These are phyloP conservation scores for Morus bassanus DNA, from an alignment of 2,797 vertebrate species.

Conservation along the genomic window DNA sequence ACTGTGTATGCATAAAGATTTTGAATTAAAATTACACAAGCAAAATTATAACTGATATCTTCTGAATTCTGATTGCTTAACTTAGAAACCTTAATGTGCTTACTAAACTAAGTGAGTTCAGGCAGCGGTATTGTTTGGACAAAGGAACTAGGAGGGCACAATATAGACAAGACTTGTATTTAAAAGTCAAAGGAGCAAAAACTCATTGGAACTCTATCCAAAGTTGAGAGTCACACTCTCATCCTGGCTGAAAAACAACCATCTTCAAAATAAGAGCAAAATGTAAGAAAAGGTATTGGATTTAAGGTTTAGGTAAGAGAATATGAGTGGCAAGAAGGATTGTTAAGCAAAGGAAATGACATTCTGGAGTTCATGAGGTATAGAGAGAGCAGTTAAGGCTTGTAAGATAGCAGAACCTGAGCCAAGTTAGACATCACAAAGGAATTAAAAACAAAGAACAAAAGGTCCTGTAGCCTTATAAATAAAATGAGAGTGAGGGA, in stretches of 20 bases:
- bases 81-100: background rate
- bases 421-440: background rate
- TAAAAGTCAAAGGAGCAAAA: background rate
- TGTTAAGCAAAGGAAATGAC: background rate
- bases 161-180: background rate
- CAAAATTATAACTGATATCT: background rate
- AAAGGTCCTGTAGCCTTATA: background rate
- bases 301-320: background rate
- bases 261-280: background rate
- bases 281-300: background rate
- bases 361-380: background rate
- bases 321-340: background rate
- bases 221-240: background rate
- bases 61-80: background rate
- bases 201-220: background rate
- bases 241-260: background rate
- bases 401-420: background rate
- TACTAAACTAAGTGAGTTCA: background rate
- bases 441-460: background rate
- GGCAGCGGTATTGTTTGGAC: background rate
- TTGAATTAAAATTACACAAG: background rate
- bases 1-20: background rate
- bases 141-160: background rate
- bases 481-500: background rate
- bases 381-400: background rate